These are phyloP conservation scores for Chironomus striatipennis DNA, from an alignment of 1,140 invertebrate species.

Conservation along the genomic window DNA sequence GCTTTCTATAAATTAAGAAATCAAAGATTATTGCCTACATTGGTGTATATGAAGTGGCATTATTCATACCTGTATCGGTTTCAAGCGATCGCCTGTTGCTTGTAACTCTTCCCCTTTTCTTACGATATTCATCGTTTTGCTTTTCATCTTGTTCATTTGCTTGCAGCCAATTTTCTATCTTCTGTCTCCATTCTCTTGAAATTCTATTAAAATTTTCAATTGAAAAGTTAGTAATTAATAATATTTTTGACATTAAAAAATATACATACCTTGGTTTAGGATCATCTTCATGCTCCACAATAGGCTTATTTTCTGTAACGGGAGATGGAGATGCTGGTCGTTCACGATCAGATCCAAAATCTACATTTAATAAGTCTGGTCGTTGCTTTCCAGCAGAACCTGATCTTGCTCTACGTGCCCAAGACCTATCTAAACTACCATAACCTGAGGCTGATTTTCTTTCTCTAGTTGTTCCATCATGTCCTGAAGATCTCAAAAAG, in stretches of 20 bases:
- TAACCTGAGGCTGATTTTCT: constrained; percentile 57
- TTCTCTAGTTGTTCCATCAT: constrained; percentile 62
- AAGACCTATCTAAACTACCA: constrained; percentile 80
- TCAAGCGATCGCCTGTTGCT: constrained; percentile 67
- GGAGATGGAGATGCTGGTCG: constrained; percentile 62
- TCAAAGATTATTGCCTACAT: background rate
- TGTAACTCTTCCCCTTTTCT: constrained; percentile 51
- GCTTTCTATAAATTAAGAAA: constrained; percentile 48
- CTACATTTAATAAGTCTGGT: constrained; percentile 58
- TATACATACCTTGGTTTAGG: constrained; percentile 43
- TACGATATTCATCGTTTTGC: constrained; percentile 54
- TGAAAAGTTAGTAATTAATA: too few relatives aligned
- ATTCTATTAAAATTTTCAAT: constrained; percentile 32
- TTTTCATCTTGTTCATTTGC: constrained; percentile 78
- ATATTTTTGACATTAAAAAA: background rate
- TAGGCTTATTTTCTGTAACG: constrained; percentile 44
- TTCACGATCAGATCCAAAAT: constrained; percentile 61
- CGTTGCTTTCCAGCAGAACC: constrained; percentile 56
- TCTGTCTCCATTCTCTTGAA: constrained; percentile 69
- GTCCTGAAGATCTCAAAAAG: constrained; percentile 65
- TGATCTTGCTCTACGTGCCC: constrained; percentile 65
- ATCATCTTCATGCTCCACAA: constrained; percentile 35
- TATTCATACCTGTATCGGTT: constrained; percentile 59
- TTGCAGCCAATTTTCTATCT: constrained; percentile 84
- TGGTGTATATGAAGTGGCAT: background rate